Conservation (phyloP, 2,113 vertebrate genomes). For the Antidorcas marsupialis region DNA sequence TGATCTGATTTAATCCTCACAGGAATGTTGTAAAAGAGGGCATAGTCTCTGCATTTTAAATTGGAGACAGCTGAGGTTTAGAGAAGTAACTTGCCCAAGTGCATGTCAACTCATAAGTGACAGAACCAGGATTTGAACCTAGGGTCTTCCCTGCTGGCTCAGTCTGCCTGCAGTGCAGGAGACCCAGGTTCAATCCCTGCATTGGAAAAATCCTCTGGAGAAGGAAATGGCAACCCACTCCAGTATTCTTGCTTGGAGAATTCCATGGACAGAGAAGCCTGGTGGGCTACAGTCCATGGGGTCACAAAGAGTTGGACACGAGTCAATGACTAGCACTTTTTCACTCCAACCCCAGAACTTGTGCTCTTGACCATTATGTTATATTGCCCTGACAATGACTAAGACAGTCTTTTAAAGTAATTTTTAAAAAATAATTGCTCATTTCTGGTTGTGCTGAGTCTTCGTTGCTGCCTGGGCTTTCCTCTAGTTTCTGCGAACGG, state of each 20-base stretch:
- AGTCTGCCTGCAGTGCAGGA: background rate
- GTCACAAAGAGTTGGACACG: background rate
- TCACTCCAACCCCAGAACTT: background rate
- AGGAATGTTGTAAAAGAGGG: background rate
- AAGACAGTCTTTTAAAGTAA: background rate
- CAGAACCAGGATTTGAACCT: background rate
- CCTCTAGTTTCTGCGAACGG: background rate
- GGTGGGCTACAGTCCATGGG: background rate
- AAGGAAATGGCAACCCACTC: background rate
- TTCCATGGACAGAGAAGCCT: background rate
- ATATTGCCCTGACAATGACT: background rate
- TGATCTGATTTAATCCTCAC: background rate
- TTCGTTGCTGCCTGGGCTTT: background rate
- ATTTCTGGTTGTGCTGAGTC: background rate
- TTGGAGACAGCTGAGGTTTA: background rate
- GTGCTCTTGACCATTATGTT: background rate
- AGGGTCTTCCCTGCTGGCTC: background rate
- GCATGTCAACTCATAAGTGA: background rate
- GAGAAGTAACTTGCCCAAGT: background rate
- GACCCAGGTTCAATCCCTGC: background rate
- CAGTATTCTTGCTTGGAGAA: background rate
- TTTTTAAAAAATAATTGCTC: background rate
- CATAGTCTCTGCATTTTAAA: background rate
- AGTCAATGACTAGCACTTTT: background rate
- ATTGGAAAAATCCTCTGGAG: background rate